These are phyloP conservation scores for Caradrina clavipalpis DNA, from an alignment of 2,888 invertebrate species.

Conservation along the genomic window DNA sequence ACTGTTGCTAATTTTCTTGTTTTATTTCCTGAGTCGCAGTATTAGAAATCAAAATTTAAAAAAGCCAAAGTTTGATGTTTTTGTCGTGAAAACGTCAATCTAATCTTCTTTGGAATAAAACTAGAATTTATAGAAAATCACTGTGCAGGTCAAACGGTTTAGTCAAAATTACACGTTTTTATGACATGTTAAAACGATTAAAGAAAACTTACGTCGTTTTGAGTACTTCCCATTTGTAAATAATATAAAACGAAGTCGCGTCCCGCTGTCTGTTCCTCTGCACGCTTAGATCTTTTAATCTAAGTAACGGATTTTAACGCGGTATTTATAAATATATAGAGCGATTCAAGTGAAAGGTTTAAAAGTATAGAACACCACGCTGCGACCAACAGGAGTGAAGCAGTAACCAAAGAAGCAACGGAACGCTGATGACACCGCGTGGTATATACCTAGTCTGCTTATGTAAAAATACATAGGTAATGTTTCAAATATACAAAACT, in stretches of 20 bases:
- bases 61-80: neutral
- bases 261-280: no score
- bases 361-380: no score
- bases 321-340: no score
- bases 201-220: neutral
- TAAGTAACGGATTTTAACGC: no score
- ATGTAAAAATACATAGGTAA: no score
- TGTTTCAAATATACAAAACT: neutral
- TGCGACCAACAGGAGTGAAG: no score
- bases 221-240: neutral
- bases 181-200: neutral
- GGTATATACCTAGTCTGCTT: no score
- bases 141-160: neutral
- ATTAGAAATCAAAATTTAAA: neutral
- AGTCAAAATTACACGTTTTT: neutral
- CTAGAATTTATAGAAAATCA: neutral
- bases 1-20: neutral
- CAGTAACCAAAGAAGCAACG: no score
- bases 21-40: no score
- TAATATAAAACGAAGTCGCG: neutral
- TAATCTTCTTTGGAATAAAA: neutral
- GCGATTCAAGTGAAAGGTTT: no score
- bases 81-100: neutral
- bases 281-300: no score
- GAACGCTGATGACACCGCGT: no score